These are phyloP conservation scores for Sphecodes monilicornis DNA, from an alignment of 2,888 invertebrate species.

Conservation along the genomic window DNA sequence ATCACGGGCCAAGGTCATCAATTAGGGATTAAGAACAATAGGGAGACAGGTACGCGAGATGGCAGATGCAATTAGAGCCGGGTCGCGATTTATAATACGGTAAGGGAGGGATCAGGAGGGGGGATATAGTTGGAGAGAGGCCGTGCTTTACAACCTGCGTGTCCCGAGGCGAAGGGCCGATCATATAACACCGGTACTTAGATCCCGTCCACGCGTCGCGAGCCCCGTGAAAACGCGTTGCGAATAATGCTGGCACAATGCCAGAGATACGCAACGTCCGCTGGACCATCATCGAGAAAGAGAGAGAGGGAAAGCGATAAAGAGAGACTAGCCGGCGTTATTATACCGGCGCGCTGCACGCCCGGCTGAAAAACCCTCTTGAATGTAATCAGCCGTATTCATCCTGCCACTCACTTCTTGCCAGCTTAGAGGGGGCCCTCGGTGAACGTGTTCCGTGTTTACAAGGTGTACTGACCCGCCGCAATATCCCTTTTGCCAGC, in stretches of 20 bases:
- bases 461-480: slow-evolving; percentile 69
- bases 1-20: slow-evolving; percentile 1
- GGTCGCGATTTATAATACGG: slow-evolving; percentile 40
- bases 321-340: slow-evolving; percentile 34
- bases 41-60: slow-evolving; percentile 8
- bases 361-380: slow-evolving; percentile 63
- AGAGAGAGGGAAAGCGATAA: not conserved
- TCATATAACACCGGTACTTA: slow-evolving; percentile 47
- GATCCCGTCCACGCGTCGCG: slow-evolving; percentile 52
- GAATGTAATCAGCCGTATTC: slow-evolving; percentile 73
- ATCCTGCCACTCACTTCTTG: slow-evolving; percentile 70
- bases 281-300: slow-evolving; percentile 27
- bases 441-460: slow-evolving; percentile 60
- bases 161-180: slow-evolving; percentile 37
- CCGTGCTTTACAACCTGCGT: slow-evolving; percentile 9
- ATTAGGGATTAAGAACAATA: slow-evolving; percentile 38
- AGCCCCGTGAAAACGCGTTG: slow-evolving; percentile 41
- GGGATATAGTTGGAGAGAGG: not conserved
- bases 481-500: slow-evolving; percentile 59
- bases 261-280: slow-evolving; percentile 40
- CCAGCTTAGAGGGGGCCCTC: slow-evolving; percentile 57
- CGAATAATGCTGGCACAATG: slow-evolving; percentile 59
- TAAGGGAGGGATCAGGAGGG: not conserved
- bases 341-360: slow-evolving; percentile 59
- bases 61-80: slow-evolving; percentile 46